These are phyloP conservation scores for Listronotus bonariensis DNA, from an alignment of 1,140 invertebrate genomes.

Conservation along the genomic window DNA sequence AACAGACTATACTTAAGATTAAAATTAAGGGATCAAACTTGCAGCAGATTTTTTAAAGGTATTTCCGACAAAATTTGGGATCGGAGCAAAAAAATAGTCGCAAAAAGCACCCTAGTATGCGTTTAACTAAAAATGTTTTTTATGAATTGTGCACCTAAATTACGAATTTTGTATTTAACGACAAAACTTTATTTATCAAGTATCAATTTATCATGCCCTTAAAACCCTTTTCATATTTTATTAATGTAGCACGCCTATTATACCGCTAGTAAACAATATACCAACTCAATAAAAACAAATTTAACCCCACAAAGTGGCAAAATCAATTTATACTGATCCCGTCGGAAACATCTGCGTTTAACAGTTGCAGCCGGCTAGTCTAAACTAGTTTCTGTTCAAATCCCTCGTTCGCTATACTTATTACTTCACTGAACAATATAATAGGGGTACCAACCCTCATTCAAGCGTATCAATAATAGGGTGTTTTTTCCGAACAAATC, in stretches of 20 bases:
- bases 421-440: slow-evolving; percentile 16
- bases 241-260: slow-evolving; percentile 3
- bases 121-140: too few relatives aligned
- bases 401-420: slow-evolving; percentile 7
- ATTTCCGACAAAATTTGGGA: too few relatives aligned
- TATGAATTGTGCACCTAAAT: too few relatives aligned
- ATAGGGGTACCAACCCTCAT: slow-evolving; percentile 13
- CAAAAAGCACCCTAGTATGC: too few relatives aligned
- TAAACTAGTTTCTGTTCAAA: not conserved
- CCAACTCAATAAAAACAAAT: slow-evolving; percentile 24
- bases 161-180: too few relatives aligned
- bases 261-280: slow-evolving; percentile 12
- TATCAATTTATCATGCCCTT: too few relatives aligned
- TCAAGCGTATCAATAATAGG: slow-evolving; percentile 9
- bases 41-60: too few relatives aligned
- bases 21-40: too few relatives aligned
- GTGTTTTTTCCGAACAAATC: slow-evolving; percentile 7
- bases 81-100: too few relatives aligned
- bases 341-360: slow-evolving; percentile 14
- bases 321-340: slow-evolving; percentile 14
- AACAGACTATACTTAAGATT: too few relatives aligned
- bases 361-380: slow-evolving; percentile 13
- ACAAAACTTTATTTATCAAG: too few relatives aligned
- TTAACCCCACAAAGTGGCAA: slow-evolving; percentile 19
- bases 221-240: not conserved